Evolutionary conservation across 2,797 vertebrate genomes (phyloP).

Genomic region (Oreonectes daqikongensis): DNA sequence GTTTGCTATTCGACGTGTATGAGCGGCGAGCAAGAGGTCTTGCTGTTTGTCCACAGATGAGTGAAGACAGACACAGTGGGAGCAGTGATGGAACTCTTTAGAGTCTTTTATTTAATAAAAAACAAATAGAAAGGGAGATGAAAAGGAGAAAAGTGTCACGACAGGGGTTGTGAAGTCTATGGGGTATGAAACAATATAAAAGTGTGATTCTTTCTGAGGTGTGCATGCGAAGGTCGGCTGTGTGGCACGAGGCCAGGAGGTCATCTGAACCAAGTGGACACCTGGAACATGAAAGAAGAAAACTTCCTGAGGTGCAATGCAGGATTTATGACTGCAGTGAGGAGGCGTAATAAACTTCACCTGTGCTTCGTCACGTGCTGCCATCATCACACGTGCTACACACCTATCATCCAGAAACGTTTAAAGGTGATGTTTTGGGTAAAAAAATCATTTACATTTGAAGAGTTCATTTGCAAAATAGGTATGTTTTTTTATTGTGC

Average conservation of each 20-base stretch:
- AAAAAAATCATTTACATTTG: too few species aligned
- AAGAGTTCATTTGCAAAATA: too few species aligned
- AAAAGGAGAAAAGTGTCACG: constrained; percentile 19
- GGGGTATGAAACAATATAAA: constrained; percentile 32
- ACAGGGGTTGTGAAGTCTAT: constrained; percentile 20
- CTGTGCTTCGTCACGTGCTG: background rate
- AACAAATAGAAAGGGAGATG: constrained; percentile 5
- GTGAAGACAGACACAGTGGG: constrained; percentile 5
- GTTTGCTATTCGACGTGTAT: constrained; percentile 19
- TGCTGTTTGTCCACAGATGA: constrained; percentile 28
- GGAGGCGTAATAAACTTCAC: constrained; percentile 13
- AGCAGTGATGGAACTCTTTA: constrained; percentile 9
- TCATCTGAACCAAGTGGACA: constrained; percentile 23
- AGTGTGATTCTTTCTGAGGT: background rate
- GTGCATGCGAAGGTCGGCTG: background rate
- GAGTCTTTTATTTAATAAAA: constrained; percentile 24
- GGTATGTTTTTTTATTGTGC: too few species aligned
- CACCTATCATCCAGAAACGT: too few species aligned
- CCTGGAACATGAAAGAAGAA: constrained; percentile 2
- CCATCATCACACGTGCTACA: background rate
- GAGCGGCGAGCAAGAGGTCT: constrained; percentile 5
- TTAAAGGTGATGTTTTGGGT: too few species aligned
- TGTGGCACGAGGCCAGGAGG: constrained; percentile 2
- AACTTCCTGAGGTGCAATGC: background rate
- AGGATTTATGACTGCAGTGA: constrained; percentile 44